Percentiles rank a stretch among this genome's conserved stretches.
phyloP scores from a whole-genome alignment of 2,797 vertebrate genomes.

The Sebastiscus albofasciatus region DNA sequence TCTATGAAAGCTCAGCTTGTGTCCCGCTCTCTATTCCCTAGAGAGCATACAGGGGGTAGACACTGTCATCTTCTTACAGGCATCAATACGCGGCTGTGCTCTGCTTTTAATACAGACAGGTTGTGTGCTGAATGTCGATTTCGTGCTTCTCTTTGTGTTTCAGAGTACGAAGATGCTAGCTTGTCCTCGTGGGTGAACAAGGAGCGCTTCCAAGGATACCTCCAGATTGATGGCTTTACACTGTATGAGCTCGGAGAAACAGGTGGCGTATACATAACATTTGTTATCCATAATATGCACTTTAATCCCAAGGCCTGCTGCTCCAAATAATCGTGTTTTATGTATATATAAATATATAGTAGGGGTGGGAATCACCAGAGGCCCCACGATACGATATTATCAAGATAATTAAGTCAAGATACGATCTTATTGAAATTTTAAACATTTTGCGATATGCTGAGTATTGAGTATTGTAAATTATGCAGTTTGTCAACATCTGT shows the following conservation, averaged over 20 bases:
- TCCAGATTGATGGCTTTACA: conserved; percentile 93
- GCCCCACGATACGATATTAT: no score
- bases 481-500: no score
- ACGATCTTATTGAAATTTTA: no score
- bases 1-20: conserved; percentile 7
- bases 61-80: conserved; percentile 48
- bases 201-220: conserved; percentile 95
- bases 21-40: conserved; percentile 18
- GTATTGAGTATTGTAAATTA: no score
- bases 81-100: conserved; percentile 39
- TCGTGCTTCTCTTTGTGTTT: conserved; percentile 42
- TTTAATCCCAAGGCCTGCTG: not conserved
- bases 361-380: no score
- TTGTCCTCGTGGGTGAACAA: conserved; percentile 94
- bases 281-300: not conserved
- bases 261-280: conserved; percentile 78
- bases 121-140: conserved; percentile 43
- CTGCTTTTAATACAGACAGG: conserved; percentile 33
- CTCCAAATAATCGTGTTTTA: accelerated
- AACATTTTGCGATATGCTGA: no score
- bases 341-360: accelerated
- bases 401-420: no score
- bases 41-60: conserved; percentile 33
- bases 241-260: conserved; percentile 97
- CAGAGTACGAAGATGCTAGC: conserved; percentile 95